Percentiles rank a stretch among this genome's conserved stretches.
Conservation (phyloP, 2,888 invertebrate genomes). For the Halictus quadricinctus region DNA sequence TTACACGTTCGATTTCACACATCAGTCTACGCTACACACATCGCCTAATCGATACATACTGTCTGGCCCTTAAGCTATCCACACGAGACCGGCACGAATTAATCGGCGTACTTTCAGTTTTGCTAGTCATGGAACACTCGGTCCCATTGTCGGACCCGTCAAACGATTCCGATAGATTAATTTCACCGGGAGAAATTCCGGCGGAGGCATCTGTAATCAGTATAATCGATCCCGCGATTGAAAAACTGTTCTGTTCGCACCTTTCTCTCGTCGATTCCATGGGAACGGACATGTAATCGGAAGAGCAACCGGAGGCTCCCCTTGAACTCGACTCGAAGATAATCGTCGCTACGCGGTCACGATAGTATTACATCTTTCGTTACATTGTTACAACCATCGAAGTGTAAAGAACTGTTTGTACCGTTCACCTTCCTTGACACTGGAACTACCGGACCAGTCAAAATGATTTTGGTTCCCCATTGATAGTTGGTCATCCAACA, state of each 20-base stretch:
- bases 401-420: neutral
- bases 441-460: neutral
- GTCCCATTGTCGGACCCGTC: neutral
- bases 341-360: slow-evolving; percentile 33
- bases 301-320: slow-evolving; percentile 53
- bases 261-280: neutral
- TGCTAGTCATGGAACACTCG: neutral
- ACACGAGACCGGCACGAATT: neutral
- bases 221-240: neutral
- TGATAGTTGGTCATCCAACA: too few relatives aligned
- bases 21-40: neutral
- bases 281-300: slow-evolving; percentile 12
- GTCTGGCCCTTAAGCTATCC: neutral
- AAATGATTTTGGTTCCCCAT: too few relatives aligned
- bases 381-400: neutral
- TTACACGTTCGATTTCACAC: neutral
- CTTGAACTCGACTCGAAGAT: slow-evolving; percentile 64
- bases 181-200: slow-evolving; percentile 4
- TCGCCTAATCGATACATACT: neutral
- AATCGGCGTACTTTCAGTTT: neutral
- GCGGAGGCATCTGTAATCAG: neutral
- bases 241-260: neutral
- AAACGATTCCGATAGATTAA: neutral
- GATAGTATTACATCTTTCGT: slow-evolving; percentile 28
- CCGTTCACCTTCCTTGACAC: neutral